Conservation (phyloP, 2,797 vertebrate species). For the Anolis apletophallus region DNA sequence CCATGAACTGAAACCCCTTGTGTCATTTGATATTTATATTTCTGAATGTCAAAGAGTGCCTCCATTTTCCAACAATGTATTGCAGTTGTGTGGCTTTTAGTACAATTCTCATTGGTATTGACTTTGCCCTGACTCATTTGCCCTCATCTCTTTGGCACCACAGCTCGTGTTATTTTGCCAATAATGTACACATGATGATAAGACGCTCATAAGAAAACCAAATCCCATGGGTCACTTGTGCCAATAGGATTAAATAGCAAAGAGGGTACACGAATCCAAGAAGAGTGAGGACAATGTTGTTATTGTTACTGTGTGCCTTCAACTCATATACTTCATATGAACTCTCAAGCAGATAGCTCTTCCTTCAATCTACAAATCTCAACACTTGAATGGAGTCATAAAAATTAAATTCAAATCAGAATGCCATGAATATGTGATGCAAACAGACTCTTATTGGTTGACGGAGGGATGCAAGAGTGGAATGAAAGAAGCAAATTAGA, state of each 20-base stretch:
- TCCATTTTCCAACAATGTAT: background rate
- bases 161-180: background rate
- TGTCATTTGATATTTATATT: background rate
- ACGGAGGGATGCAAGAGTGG: too few relatives aligned
- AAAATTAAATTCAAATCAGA: too few relatives aligned
- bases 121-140: background rate
- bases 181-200: background rate
- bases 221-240: too few relatives aligned
- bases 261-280: background rate
- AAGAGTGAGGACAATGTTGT: background rate
- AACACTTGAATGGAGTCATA: too few relatives aligned
- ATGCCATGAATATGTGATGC: too few relatives aligned
- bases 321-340: too few relatives aligned
- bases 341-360: too few relatives aligned
- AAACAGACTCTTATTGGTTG: too few relatives aligned
- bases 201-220: background rate
- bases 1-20: background rate
- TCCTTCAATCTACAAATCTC: too few relatives aligned
- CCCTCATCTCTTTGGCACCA: background rate
- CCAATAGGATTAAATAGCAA: background rate
- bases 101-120: background rate
- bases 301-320: background rate
- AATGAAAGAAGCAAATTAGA: too few relatives aligned
- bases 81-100: background rate
- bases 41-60: too few relatives aligned